A percentile compares a stretch with the other conserved stretches of the same genome.
These are phyloP conservation scores for Tinea pellionella DNA, from an alignment of 2,888 invertebrate species.

Conservation along the genomic window DNA sequence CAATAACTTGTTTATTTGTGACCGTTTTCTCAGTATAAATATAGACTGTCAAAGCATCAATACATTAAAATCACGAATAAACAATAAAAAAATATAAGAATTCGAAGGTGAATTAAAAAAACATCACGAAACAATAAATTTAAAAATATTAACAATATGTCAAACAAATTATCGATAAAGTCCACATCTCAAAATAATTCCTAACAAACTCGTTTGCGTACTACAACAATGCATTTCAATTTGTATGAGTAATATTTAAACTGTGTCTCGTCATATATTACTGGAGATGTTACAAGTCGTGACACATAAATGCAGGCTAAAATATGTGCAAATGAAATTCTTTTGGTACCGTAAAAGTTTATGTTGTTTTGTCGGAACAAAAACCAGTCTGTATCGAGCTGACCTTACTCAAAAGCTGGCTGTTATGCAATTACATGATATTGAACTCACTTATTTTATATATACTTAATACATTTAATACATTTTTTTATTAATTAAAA, in stretches of 20 bases:
- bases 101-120: not conserved
- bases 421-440: conserved; percentile 10
- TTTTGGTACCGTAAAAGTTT: not conserved
- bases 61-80: not conserved
- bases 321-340: not conserved
- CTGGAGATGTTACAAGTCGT: not conserved
- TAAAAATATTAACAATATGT: conserved; percentile 3
- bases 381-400: conserved; percentile 1
- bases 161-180: not conserved
- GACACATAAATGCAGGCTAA: conserved; percentile 3
- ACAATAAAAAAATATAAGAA: not conserved
- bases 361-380: not conserved
- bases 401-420: conserved; percentile 12
- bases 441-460: conserved; percentile 2
- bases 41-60: too few species aligned
- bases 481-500: too few species aligned
- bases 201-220: not conserved
- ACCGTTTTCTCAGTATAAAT: too few species aligned
- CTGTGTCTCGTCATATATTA: not conserved
- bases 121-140: not conserved
- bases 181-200: not conserved
- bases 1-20: too few species aligned
- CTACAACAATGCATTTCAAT: not conserved
- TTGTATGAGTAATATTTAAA: not conserved
- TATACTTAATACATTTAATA: not conserved